Percentiles rank a stretch among this genome's conserved stretches.
These are phyloP conservation scores for Drosophila truncata DNA, from an alignment of 1,140 invertebrate genomes.

Conservation along the genomic window DNA sequence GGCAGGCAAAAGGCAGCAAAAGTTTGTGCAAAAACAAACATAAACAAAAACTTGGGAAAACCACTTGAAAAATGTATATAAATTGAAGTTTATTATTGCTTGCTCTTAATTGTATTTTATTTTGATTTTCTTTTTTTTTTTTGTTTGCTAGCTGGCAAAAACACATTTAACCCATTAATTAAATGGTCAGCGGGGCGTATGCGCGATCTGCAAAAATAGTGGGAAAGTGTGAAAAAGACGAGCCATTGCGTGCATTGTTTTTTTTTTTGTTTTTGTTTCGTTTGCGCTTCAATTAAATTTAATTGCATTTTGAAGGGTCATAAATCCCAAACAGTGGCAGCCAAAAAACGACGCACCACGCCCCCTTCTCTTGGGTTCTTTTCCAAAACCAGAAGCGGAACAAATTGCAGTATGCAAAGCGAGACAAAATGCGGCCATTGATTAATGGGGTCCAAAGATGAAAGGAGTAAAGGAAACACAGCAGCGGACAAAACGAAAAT, in stretches of 20 bases:
- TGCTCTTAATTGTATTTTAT: conserved; percentile 15
- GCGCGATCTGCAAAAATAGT: conserved; percentile 27
- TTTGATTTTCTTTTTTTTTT: conserved; percentile 16
- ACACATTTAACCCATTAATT: conserved; percentile 70
- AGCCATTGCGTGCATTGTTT: conserved; percentile 39
- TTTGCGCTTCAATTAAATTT: conserved; percentile 84
- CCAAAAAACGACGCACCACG: conserved; percentile 55
- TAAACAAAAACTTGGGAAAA: conserved; percentile 40
- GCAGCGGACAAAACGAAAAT: conserved; percentile 47
- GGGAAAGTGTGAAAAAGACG: conserved; percentile 65
- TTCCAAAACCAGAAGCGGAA: conserved; percentile 37
- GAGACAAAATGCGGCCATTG: conserved; percentile 61
- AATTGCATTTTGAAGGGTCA: conserved; percentile 85
- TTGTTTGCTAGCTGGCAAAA: conserved; percentile 16
- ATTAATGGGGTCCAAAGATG: conserved; percentile 68
- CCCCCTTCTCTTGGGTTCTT: not conserved
- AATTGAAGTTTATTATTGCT: conserved; percentile 35
- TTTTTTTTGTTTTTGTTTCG: conserved; percentile 57
- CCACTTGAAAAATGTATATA: conserved; percentile 35
- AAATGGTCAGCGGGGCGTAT: conserved; percentile 72
- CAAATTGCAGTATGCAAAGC: conserved; percentile 79
- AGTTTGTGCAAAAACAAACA: conserved; percentile 31
- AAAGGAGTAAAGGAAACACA: conserved; percentile 20
- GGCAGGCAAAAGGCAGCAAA: conserved; percentile 44
- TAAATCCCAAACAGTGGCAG: conserved; percentile 77